Evolutionary conservation across 2,113 vertebrate species (phyloP).

Genomic region (Calyptomena viridis): DNA sequence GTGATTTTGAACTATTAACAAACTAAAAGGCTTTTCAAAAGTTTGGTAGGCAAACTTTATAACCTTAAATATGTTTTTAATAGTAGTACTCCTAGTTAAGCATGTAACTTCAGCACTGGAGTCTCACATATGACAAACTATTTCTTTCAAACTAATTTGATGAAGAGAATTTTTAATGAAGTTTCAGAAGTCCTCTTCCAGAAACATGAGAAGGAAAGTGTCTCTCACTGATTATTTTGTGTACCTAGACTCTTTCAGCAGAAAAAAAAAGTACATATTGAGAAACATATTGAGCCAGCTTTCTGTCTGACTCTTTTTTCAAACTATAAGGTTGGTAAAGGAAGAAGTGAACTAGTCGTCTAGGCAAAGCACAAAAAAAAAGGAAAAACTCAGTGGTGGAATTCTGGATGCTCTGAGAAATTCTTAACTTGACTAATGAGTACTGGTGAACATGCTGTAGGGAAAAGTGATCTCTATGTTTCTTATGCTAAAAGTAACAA

Average conservation of each 20-base stretch:
- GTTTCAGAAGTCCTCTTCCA: neutral
- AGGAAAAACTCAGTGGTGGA: neutral
- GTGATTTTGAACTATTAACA: no score
- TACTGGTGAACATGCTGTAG: neutral
- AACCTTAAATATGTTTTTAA: no score
- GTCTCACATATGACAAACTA: neutral
- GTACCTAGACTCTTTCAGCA: neutral
- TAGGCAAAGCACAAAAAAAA: neutral
- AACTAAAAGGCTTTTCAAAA: no score
- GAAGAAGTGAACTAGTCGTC: neutral
- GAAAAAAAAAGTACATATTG: neutral
- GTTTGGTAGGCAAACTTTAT: no score
- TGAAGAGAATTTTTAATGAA: neutral
- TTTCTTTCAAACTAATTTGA: neutral
- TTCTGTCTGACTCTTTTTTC: neutral
- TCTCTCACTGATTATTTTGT: neutral
- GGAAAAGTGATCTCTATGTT: neutral
- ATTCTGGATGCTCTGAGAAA: neutral
- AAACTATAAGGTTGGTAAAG: neutral
- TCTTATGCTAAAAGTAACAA: neutral
- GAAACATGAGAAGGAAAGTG: neutral
- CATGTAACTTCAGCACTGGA: no score
- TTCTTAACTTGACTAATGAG: neutral
- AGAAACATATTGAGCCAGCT: neutral
- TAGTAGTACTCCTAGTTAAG: no score